Percentiles rank a stretch among this genome's conserved stretches.
These are phyloP conservation scores for Synanceia verrucosa DNA, from an alignment of 2,797 vertebrate species.

Conservation along the genomic window DNA sequence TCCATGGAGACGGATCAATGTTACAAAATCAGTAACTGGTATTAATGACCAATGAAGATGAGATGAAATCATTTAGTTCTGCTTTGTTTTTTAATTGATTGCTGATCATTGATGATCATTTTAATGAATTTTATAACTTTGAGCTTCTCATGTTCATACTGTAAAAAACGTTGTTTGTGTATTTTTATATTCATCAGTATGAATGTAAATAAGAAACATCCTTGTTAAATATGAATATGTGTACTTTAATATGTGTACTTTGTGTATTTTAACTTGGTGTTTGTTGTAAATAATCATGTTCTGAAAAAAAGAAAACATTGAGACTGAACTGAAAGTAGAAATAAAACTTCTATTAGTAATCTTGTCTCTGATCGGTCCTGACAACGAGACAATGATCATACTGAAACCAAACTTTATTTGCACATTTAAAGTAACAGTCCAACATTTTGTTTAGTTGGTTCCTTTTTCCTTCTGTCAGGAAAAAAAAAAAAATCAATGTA, in stretches of 20 bases:
- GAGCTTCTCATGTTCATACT: neutral
- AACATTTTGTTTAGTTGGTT: neutral
- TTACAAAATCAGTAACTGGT: neutral
- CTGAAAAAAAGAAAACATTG: neutral
- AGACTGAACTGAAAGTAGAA: neutral
- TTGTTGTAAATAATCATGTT: neutral
- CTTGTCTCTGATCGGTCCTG: neutral
- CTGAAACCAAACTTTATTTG: neutral
- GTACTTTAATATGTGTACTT: neutral
- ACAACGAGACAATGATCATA: neutral
- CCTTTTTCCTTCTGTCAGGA: too few species aligned
- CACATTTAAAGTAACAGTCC: neutral
- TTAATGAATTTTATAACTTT: neutral
- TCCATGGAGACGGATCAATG: neutral
- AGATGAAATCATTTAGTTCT: neutral
- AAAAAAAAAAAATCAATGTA: too few species aligned
- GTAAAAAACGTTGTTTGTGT: neutral
- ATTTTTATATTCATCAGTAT: neutral
- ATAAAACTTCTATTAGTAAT: neutral
- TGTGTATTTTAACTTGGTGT: neutral
- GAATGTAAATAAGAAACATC: conserved; percentile 1
- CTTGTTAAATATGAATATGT: neutral
- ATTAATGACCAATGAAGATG: neutral
- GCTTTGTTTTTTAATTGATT: neutral
- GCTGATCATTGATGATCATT: neutral